These are phyloP conservation scores for Chiloscyllium plagiosum DNA, from an alignment of 2,113 vertebrate species.

Conservation along the genomic window DNA sequence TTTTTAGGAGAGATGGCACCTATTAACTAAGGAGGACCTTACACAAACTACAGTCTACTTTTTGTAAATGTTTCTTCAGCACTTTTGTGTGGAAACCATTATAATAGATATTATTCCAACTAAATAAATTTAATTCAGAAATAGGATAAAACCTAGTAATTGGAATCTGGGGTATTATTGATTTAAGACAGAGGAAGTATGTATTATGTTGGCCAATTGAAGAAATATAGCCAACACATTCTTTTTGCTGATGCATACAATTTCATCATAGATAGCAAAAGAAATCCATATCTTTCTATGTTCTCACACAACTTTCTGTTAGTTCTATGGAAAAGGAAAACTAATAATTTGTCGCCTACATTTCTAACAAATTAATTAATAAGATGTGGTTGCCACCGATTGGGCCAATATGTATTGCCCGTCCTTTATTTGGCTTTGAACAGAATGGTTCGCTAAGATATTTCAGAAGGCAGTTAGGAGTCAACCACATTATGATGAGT, in stretches of 20 bases:
- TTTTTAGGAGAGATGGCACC: not conserved
- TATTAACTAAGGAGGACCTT: not conserved
- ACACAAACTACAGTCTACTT: not conserved
- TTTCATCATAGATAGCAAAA: not conserved
- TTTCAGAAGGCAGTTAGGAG: no score
- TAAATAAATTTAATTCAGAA: not conserved
- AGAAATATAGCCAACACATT: not conserved
- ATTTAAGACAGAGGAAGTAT: not conserved
- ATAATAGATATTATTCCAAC: not conserved
- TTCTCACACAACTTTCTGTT: not conserved
- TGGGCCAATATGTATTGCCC: no score
- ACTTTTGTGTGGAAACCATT: not conserved
- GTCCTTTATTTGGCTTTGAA: no score
- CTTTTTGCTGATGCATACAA: not conserved
- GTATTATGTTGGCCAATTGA: not conserved
- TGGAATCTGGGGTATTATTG: not conserved
- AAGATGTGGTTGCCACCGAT: no score
- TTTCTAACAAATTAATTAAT: not conserved
- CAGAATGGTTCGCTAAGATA: no score
- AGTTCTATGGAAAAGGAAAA: not conserved
- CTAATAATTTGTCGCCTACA: not conserved
- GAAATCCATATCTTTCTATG: not conserved
- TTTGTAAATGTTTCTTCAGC: not conserved
- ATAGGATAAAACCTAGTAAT: not conserved
- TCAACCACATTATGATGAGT: no score